These are phyloP conservation scores for Neuroterus valhalla DNA, from an alignment of 1,140 invertebrate species.

Conservation along the genomic window DNA sequence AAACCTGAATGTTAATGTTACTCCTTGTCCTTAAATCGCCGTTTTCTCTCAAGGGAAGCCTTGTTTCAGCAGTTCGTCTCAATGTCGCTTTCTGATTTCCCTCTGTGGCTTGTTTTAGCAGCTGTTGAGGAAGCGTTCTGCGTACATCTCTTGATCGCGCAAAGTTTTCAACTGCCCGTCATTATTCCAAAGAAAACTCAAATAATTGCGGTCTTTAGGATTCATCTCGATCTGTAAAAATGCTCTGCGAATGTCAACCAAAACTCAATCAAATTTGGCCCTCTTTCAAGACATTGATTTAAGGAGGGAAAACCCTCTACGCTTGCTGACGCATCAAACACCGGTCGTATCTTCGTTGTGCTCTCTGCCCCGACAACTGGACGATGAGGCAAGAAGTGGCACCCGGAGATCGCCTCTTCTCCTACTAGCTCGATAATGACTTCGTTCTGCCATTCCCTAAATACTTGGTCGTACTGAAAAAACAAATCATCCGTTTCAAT, in stretches of 20 bases:
- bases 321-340: constrained; percentile 48
- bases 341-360: constrained; percentile 44
- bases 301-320: too few relatives aligned
- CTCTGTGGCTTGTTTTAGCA: too few relatives aligned
- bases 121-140: too few relatives aligned
- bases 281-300: too few relatives aligned
- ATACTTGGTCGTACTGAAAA: constrained; percentile 23
- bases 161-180: constrained; percentile 31
- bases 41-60: too few relatives aligned
- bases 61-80: too few relatives aligned
- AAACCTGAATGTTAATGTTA: too few relatives aligned
- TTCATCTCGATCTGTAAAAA: too few relatives aligned
- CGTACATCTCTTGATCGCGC: too few relatives aligned
- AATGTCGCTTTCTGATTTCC: too few relatives aligned
- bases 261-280: constrained; percentile 30
- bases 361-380: constrained; percentile 45
- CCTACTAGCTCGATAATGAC: constrained; percentile 27
- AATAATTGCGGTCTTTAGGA: too few relatives aligned
- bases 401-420: background rate
- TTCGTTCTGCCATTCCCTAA: constrained; percentile 4
- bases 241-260: constrained; percentile 55
- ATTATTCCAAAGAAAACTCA: constrained; percentile 45
- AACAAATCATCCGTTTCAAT: constrained; percentile 8
- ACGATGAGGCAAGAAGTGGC: constrained; percentile 43
- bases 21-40: too few relatives aligned